Conservation (phyloP, 1,140 invertebrate species). For the Aphelenchoides besseyi region DNA sequence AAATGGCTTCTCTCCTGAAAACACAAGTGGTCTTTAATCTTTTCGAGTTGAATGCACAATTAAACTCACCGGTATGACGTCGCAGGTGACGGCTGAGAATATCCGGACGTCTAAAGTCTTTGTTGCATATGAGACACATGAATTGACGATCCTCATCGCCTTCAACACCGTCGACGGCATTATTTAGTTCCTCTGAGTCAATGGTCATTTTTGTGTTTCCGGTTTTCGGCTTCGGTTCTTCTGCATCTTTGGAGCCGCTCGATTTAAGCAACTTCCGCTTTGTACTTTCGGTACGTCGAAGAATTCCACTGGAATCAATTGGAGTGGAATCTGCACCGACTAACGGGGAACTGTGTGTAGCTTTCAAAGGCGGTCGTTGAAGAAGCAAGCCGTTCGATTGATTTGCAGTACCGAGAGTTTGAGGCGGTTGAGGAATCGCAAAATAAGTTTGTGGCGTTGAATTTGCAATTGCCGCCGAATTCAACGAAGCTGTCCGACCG, state of each 20-base stretch:
- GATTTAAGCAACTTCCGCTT: slow-evolving; percentile 17
- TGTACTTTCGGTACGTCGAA: slow-evolving; percentile 19
- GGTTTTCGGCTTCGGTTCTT: slow-evolving; percentile 13
- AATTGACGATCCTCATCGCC: slow-evolving; percentile 14
- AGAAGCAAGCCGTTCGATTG: slow-evolving; percentile 9
- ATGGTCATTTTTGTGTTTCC: background rate
- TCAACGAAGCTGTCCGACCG: slow-evolving; percentile 31
- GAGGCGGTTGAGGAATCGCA: background rate
- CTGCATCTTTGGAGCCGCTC: background rate
- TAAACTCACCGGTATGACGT: slow-evolving; percentile 79
- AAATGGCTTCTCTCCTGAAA: slow-evolving; percentile 75
- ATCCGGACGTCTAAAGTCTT: slow-evolving; percentile 48
- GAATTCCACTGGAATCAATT: background rate
- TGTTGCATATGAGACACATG: slow-evolving; percentile 19
- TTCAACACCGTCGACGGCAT: background rate
- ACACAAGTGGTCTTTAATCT: background rate
- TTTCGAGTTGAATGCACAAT: background rate
- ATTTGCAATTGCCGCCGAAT: background rate
- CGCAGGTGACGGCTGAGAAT: slow-evolving; percentile 52
- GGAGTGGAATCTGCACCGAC: background rate
- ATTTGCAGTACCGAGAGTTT: background rate
- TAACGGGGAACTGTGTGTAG: background rate
- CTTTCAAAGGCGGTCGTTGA: slow-evolving; percentile 23
- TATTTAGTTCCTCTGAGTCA: too few species aligned
- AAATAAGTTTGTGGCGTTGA: background rate